These are phyloP conservation scores for Enhydra lutris DNA, from an alignment of 2,113 vertebrate species.

Conservation along the genomic window DNA sequence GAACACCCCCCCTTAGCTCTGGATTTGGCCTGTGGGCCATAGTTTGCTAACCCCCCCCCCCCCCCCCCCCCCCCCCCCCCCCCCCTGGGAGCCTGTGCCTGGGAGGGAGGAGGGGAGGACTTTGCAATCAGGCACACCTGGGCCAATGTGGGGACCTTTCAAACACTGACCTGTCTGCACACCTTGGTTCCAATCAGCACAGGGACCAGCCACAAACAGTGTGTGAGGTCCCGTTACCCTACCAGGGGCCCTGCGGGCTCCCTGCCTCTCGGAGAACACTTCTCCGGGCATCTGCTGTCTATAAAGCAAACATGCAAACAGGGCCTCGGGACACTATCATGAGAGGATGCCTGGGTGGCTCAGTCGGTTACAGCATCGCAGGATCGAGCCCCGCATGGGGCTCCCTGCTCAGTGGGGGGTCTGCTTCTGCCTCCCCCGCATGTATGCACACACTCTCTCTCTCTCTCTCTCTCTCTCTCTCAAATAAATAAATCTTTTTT, in stretches of 20 bases:
- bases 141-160: not conserved
- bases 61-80: no score
- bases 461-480: no score
- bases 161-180: not conserved
- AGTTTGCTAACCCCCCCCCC: not conserved
- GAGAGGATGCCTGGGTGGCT: no score
- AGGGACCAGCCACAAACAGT: not conserved
- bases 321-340: not conserved
- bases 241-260: not conserved
- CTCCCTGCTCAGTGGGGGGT: not conserved
- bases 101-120: not conserved
- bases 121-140: not conserved
- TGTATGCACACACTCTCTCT: no score
- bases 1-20: not conserved
- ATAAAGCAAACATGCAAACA: rapidly evolving
- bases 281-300: not conserved
- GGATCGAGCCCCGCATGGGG: not conserved
- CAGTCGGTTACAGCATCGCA: no score
- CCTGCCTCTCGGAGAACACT: rapidly evolving
- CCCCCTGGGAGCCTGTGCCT: rapidly evolving
- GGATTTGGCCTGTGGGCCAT: rapidly evolving
- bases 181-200: rapidly evolving
- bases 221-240: rapidly evolving
- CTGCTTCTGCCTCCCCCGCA: not conserved
- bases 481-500: not conserved